phyloP scores from a whole-genome alignment of 1,140 invertebrate genomes.

The Aphidius ervi region DNA sequence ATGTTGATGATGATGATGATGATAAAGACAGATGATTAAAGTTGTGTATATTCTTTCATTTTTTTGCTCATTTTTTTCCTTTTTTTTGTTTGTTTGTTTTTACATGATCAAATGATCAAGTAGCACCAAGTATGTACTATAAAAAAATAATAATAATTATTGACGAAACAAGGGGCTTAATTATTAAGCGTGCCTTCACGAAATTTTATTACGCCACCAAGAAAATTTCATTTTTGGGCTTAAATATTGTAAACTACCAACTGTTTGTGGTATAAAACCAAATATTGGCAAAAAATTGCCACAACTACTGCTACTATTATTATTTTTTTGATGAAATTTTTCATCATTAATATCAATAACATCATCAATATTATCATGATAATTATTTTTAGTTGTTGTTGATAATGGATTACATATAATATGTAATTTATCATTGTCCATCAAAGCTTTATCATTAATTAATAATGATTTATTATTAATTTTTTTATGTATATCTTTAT shows the following conservation, averaged over 20 bases:
- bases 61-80: too few relatives aligned
- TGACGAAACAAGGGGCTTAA: background rate
- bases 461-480: background rate
- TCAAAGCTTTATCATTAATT: slow-evolving; percentile 24
- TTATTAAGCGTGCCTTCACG: slow-evolving; percentile 56
- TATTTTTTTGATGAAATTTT: slow-evolving; percentile 26
- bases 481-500: slow-evolving; percentile 4
- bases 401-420: slow-evolving; percentile 42
- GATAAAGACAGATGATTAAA: too few relatives aligned
- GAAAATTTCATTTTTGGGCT: slow-evolving; percentile 60
- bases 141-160: slow-evolving; percentile 25
- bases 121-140: slow-evolving; percentile 31
- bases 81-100: too few relatives aligned
- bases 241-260: slow-evolving; percentile 51
- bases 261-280: slow-evolving; percentile 45
- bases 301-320: slow-evolving; percentile 42
- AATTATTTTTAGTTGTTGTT: slow-evolving; percentile 21
- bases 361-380: too few relatives aligned
- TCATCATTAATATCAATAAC: background rate
- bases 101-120: too few relatives aligned
- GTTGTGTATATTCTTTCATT: too few relatives aligned
- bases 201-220: slow-evolving; percentile 67
- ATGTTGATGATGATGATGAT: too few relatives aligned
- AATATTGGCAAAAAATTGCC: slow-evolving; percentile 49
- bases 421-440: slow-evolving; percentile 35